Evolutionary conservation across 2,113 vertebrate species (phyloP).

Genomic region (Nestor notabilis): DNA sequence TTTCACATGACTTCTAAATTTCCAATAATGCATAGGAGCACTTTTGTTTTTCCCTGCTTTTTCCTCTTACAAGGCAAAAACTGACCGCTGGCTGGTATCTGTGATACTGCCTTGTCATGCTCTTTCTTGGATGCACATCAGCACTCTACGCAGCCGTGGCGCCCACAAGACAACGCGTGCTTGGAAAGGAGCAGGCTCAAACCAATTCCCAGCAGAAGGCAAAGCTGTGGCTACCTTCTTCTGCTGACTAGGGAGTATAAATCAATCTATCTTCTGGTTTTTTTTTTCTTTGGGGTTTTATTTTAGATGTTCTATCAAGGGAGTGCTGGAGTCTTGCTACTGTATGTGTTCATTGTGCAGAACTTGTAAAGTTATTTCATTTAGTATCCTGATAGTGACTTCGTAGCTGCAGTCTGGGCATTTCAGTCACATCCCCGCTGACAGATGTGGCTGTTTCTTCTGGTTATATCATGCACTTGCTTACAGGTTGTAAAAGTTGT

Average conservation of each 20-base stretch:
- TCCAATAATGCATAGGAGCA: conserved; percentile 54
- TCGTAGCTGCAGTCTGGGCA: conserved; percentile 12
- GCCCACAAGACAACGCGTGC: background rate
- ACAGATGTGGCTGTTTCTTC: background rate
- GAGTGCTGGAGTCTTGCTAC: conserved; percentile 36
- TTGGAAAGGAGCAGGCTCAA: background rate
- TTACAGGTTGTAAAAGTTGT: background rate
- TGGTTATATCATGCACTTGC: background rate
- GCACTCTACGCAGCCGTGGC: background rate
- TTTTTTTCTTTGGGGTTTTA: too few species aligned
- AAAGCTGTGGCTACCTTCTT: background rate
- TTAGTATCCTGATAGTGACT: background rate
- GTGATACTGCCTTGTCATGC: background rate
- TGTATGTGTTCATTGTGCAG: conserved; percentile 21
- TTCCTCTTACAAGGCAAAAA: background rate
- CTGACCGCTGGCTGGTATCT: background rate
- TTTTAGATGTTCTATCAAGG: background rate
- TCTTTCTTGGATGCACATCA: background rate
- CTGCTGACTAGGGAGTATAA: background rate
- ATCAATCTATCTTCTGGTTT: background rate
- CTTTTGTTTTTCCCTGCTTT: conserved; percentile 43
- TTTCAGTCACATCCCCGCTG: background rate
- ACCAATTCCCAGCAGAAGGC: background rate
- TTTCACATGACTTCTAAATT: conserved; percentile 10
- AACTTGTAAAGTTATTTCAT: background rate